phyloP scores from a whole-genome alignment of 2,797 vertebrate species.

The Pogonophryne albipinna region DNA sequence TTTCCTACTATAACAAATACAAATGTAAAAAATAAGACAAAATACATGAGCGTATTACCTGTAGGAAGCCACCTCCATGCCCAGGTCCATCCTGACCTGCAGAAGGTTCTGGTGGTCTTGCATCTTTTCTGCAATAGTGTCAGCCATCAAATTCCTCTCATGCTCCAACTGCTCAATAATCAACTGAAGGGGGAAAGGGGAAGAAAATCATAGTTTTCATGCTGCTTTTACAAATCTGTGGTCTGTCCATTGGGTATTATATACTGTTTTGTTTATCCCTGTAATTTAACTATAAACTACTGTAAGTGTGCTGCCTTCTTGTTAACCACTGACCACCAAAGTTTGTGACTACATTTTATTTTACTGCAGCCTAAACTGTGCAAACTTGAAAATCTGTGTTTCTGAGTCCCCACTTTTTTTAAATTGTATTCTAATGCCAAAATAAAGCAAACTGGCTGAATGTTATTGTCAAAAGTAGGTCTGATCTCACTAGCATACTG shows the following conservation, averaged over 20 bases:
- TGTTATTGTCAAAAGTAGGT: slow-evolving; percentile 21
- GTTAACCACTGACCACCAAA: neutral
- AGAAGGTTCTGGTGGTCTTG: slow-evolving; percentile 93
- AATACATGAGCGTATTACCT: slow-evolving; percentile 83
- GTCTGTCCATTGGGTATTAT: neutral
- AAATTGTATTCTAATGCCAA: neutral
- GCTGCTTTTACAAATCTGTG: slow-evolving; percentile 14
- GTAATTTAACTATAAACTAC: slow-evolving; percentile 5
- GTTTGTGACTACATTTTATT: slow-evolving; percentile 19
- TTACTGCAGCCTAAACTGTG: slow-evolving; percentile 15
- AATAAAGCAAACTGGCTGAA: slow-evolving; percentile 5
- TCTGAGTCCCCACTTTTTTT: neutral
- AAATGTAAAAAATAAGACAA: no score
- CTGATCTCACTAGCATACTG: slow-evolving; percentile 48
- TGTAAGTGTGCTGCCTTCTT: neutral
- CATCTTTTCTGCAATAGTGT: slow-evolving; percentile 87
- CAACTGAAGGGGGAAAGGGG: slow-evolving; percentile 79
- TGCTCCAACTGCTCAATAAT: slow-evolving; percentile 90
- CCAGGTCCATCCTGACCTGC: slow-evolving; percentile 92
- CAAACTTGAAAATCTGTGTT: neutral
- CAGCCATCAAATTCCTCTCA: slow-evolving; percentile 88
- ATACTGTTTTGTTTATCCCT: neutral
- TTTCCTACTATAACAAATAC: no score
- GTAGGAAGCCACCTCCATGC: slow-evolving; percentile 94
- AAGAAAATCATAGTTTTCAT: slow-evolving; percentile 40